phyloP scores from a whole-genome alignment of 1,140 invertebrate species.

The Cyclargus thomasi region DNA sequence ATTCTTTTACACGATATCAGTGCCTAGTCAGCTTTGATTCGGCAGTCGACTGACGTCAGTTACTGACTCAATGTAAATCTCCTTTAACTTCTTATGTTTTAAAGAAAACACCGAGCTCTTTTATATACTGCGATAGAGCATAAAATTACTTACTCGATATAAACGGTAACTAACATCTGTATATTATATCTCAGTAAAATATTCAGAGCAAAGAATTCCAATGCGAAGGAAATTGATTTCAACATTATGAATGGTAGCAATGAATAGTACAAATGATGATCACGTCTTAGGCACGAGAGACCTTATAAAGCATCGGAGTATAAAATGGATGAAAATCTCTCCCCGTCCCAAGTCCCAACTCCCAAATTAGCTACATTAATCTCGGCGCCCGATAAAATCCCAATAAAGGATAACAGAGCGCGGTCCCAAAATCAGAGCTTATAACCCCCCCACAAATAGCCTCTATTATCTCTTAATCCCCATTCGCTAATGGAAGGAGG shows the following conservation, averaged over 20 bases:
- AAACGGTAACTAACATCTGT: no score
- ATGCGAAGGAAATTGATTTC: not conserved
- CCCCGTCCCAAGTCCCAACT: not conserved
- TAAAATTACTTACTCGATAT: no score
- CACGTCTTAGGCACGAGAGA: not conserved
- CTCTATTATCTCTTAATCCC: slow-evolving; percentile 9
- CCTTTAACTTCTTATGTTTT: no score
- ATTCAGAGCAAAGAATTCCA: not conserved
- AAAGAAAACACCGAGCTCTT: no score
- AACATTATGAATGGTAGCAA: not conserved
- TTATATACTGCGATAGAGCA: no score
- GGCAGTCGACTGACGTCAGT: no score
- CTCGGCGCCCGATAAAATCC: slow-evolving; percentile 9
- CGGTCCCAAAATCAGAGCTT: slow-evolving; percentile 11
- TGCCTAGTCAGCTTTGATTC: no score
- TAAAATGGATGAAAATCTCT: slow-evolving; percentile 8
- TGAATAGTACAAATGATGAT: not conserved
- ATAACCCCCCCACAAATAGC: slow-evolving; percentile 10
- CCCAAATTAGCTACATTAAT: slow-evolving; percentile 9
- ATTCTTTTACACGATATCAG: no score
- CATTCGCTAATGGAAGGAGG: slow-evolving; percentile 5
- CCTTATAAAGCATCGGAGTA: not conserved
- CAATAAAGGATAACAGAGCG: slow-evolving; percentile 9
- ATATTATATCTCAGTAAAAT: no score
- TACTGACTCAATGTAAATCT: no score